Evolutionary conservation across 2,797 vertebrate genomes (phyloP), one percentile per base, ranked within the genome.

Genomic region (Sebastolobus altivelis): DNA sequence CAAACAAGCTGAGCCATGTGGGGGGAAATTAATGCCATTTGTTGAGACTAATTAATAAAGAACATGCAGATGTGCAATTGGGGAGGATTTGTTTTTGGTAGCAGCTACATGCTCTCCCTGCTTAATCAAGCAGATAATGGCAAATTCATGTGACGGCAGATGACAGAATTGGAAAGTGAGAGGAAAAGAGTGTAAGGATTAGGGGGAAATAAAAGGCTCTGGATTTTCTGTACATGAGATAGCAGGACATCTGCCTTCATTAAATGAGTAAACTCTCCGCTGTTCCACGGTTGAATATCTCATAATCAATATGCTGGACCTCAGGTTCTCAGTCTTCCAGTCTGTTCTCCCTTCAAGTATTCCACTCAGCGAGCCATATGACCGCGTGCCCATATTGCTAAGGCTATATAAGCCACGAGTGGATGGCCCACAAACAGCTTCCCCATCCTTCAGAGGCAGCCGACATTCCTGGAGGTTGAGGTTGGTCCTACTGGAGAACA

Each of bases 31-130:
- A 92, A 92, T 92, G 90, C 84, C 93, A 93, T 94, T 95, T 95
- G 91, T 93, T 92, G 92, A 84, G 91, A 93, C 92, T 94, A 95
- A 95, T 95, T 94, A 95, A 95, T 94, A 91, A 91, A 89, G 89
- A 92, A 89, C 87, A 93, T 94, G 92, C 93, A 94, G 92, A 94
- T 95, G 94, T 93, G 93, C 89, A 86, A 78, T 87, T 88, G 85
- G 78, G 89, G 82, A 81, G 88, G 87, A 89, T 91, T 93, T 92
- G 85, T 91, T 90, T 93, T 89, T 80, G 80, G 85, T 84, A 78
- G 85, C 84, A 78, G 88, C 85, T 75, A 90, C 89, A 85, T 75
- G 75, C 73, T 90, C 87, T 87, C 81, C 38, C 75, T 83, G 89
- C 87, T 89, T 90, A 92, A 93, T 93, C 91, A 92, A 91, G 89